Evolutionary conservation across 2,888 invertebrate species (phyloP), one percentile per base, ranked within the genome.

Genomic region (Thera obeliscata): DNA sequence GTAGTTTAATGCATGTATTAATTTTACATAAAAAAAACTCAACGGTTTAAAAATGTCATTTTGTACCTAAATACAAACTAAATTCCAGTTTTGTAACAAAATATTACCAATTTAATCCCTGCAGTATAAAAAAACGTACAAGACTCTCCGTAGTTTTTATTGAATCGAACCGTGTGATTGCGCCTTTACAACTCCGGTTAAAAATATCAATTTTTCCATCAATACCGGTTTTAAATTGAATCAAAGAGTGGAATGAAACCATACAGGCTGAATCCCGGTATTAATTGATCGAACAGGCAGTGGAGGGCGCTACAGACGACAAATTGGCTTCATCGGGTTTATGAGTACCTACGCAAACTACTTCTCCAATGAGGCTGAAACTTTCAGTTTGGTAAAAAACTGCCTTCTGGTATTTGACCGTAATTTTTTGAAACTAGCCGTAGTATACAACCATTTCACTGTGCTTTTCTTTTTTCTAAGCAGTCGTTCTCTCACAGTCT

Each of bases 271-370:
- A 66, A 70, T 69, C 67, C 65, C 65, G 68, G 70, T 69, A 70
- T 75, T 70, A 71, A 75, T 75, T 72, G 72, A 72, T 69, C 64
- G 71, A 65, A 50, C 64, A 60, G 70, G 66, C 68, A 63, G 72
- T 64, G 36, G 71, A 73, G 73, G 52, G 75, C 64, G 57, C 68
- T 67, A 55, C 60, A 54, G 57, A 61, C 63, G 69, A 75, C 72
- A 72, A 74, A 75, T 73, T 73, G 73, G 71, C 71, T 70, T 71
- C 70, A 70, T 66, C 55, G 57, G 46, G 60, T 67, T 57, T 63
- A 61, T 56, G 55, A 67, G 50, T 46, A 56, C 61, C 41, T 56
- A 36, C 33, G 22, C 50, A 2, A 56, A 52, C 62, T 56, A 35
- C 46, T 61, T 46, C 57, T 57, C 8, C 38, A n/a, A 48, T 46